These are phyloP conservation scores for Tinamus major DNA, from an alignment of 2,797 vertebrate species.

Conservation along the genomic window DNA sequence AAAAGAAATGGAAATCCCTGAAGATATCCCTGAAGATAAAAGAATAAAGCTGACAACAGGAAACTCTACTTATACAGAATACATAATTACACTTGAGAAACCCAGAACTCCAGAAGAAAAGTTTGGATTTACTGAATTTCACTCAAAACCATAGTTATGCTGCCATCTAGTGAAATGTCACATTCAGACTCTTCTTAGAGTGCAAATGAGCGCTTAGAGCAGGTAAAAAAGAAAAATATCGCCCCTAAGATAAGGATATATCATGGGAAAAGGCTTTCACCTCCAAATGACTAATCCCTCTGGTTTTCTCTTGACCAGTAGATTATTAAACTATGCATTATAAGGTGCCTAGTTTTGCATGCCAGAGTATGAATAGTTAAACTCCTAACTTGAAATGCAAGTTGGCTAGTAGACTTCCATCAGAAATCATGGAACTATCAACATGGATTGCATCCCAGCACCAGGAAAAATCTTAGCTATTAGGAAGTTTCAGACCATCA, in stretches of 20 bases:
- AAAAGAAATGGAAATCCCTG: not conserved
- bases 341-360: not conserved
- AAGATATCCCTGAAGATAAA: not conserved
- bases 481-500: not conserved
- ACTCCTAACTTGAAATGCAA: not conserved
- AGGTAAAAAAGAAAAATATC: not conserved
- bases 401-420: not conserved
- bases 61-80: not conserved
- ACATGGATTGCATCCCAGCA: not conserved
- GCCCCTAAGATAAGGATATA: not conserved
- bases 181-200: not conserved
- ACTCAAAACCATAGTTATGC: not conserved
- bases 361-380: not conserved
- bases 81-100: not conserved
- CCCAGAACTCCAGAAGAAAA: not conserved
- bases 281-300: not conserved
- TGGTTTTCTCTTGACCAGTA: not conserved
- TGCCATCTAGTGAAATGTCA: conserved; percentile 59
- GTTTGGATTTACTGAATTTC: not conserved
- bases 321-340: not conserved
- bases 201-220: not conserved
- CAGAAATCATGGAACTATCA: not conserved
- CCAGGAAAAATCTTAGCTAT: not conserved
- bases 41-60: not conserved
- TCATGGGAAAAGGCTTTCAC: not conserved